Evolutionary conservation across 2,113 vertebrate species (phyloP).

Genomic region (Xenus cinereus): DNA sequence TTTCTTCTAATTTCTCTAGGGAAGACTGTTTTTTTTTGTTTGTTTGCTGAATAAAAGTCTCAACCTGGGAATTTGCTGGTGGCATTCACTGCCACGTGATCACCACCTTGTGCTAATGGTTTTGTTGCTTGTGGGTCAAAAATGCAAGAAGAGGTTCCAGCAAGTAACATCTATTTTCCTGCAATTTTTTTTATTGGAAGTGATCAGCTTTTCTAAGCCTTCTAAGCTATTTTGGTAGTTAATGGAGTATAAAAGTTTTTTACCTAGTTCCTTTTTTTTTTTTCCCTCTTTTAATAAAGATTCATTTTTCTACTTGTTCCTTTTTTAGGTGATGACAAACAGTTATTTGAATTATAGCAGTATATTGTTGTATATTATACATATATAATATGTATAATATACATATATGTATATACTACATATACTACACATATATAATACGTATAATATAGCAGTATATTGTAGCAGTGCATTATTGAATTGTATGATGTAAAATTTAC

Average conservation of each 20-base stretch:
- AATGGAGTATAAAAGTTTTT: neutral
- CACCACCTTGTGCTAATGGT: fast-evolving
- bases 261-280: neutral
- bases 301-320: neutral
- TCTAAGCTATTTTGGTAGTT: neutral
- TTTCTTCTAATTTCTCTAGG: neutral
- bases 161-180: neutral
- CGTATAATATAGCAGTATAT: no score
- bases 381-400: no score
- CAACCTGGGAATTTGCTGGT: neutral
- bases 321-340: neutral
- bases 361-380: no score
- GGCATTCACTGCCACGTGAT: fast-evolving
- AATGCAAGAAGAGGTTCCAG: neutral
- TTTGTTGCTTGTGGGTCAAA: neutral
- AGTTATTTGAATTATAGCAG: neutral
- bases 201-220: neutral
- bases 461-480: no score
- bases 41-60: neutral
- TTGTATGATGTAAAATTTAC: neutral
- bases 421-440: no score
- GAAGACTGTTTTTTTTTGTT: neutral
- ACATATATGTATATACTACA: no score
- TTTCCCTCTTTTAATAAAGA: neutral
- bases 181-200: neutral